phyloP scores from a whole-genome alignment of 2,797 vertebrate species.

The Acanthiza pusilla region DNA sequence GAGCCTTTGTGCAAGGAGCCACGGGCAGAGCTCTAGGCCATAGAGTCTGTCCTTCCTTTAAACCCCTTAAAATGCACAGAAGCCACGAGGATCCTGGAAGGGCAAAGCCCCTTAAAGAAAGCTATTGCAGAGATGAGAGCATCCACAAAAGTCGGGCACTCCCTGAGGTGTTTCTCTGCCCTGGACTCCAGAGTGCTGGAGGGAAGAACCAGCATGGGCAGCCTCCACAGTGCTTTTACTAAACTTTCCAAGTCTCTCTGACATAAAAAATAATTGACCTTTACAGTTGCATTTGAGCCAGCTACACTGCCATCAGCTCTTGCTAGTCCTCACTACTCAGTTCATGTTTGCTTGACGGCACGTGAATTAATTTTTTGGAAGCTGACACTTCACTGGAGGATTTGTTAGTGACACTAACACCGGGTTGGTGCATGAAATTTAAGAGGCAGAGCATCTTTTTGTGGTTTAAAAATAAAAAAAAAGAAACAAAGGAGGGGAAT shows the following conservation, averaged over 20 bases:
- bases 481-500: neutral
- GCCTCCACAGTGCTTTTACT: neutral
- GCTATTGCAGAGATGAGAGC: neutral
- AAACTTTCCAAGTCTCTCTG: neutral
- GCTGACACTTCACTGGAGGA: neutral
- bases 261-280: neutral
- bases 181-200: neutral
- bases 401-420: neutral
- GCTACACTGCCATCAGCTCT: neutral
- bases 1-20: rapidly evolving
- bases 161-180: neutral
- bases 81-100: neutral
- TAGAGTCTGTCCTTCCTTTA: neutral
- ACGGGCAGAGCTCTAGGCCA: rapidly evolving
- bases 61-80: neutral
- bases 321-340: neutral
- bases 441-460: neutral
- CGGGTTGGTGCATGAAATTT: neutral
- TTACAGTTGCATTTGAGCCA: neutral
- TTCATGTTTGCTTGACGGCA: neutral
- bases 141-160: neutral
- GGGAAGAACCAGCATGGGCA: neutral
- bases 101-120: neutral
- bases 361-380: neutral
- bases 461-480: neutral